phyloP scores from a whole-genome alignment of 2,797 vertebrate genomes.

The Enteromius afrohamiltoni region DNA sequence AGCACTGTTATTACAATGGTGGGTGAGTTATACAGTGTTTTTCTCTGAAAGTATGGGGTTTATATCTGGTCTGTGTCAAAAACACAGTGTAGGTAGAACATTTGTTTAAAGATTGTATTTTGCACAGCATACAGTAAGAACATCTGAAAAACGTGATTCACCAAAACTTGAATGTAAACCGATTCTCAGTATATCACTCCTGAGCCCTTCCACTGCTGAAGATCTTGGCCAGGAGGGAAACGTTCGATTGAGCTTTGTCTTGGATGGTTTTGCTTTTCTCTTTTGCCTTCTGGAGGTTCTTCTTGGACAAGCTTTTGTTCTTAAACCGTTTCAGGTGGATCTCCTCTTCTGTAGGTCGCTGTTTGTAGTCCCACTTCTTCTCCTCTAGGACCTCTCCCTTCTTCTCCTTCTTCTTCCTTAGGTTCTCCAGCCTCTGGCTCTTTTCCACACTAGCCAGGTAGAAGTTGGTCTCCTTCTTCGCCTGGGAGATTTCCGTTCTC shows the following conservation, averaged over 20 bases:
- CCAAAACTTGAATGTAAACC: background rate
- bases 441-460: constrained; percentile 84
- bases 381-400: constrained; percentile 67
- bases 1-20: background rate
- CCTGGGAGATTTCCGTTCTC: constrained; percentile 87
- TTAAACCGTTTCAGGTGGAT: constrained; percentile 75
- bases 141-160: background rate
- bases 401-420: constrained; percentile 66
- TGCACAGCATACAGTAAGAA: background rate
- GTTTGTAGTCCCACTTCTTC: constrained; percentile 84
- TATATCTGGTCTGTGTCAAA: background rate
- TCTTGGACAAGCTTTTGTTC: constrained; percentile 67
- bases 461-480: constrained; percentile 88
- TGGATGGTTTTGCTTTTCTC: constrained; percentile 69
- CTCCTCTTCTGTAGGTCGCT: constrained; percentile 86
- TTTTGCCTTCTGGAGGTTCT: constrained; percentile 72
- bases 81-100: background rate
- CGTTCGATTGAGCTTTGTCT: constrained; percentile 76
- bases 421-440: constrained; percentile 79
- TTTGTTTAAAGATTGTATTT: background rate
- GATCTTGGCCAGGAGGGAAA: constrained; percentile 85
- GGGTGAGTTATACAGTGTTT: background rate
- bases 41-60: background rate
- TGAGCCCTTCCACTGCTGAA: constrained; percentile 74
- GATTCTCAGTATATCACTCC: constrained; percentile 32